phyloP scores from a whole-genome alignment of 2,113 vertebrate genomes.

The Phainopepla nitens region DNA sequence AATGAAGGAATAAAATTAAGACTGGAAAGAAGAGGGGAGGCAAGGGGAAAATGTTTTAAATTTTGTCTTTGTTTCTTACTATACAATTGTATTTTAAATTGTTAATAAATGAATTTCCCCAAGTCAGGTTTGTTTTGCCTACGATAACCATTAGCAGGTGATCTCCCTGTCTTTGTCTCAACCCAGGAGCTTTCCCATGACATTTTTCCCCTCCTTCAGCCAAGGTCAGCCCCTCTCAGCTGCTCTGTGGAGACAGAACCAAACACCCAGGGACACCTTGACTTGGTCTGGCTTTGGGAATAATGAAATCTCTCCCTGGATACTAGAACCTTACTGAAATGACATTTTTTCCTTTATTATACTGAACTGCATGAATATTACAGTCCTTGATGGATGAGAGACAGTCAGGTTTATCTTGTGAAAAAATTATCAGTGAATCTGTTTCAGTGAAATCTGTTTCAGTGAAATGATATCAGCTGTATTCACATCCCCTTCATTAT shows the following conservation, averaged over 20 bases:
- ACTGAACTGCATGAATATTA: background rate
- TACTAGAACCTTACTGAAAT: background rate
- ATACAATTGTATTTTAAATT: background rate
- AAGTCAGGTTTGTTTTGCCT: background rate
- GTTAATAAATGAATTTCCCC: background rate
- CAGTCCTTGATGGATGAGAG: background rate
- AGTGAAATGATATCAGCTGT: background rate
- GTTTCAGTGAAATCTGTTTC: background rate
- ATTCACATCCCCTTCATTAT: background rate
- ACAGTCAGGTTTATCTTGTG: background rate
- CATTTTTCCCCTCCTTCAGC: background rate
- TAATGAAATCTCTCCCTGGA: background rate
- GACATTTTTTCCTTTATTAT: background rate
- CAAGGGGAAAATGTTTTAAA: background rate
- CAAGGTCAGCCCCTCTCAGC: background rate
- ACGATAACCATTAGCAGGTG: rapidly evolving
- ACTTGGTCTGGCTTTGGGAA: background rate
- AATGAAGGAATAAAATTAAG: background rate
- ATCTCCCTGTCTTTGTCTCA: background rate
- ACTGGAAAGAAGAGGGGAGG: background rate
- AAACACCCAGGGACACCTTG: background rate
- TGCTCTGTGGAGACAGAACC: background rate
- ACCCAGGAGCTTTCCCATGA: background rate
- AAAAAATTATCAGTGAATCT: background rate
- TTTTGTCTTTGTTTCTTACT: background rate